Evolutionary conservation across 1,140 invertebrate species (phyloP), one percentile per base, ranked within the genome.

Genomic region (Pinna nobilis): DNA sequence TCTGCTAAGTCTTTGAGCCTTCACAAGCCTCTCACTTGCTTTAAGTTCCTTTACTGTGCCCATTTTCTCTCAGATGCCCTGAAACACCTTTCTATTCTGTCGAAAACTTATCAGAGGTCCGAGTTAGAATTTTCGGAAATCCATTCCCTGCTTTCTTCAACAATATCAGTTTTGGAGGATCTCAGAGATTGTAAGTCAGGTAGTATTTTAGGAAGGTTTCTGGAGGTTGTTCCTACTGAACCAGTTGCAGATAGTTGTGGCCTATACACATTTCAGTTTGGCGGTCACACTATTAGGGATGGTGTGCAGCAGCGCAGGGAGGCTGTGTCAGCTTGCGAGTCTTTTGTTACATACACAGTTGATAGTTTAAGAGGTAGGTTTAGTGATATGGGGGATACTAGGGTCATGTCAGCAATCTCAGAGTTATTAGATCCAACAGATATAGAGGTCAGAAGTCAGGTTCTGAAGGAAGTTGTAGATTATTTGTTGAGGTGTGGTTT

Each of bases 271-370:
- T 76, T 66, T 59, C 2, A 73, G 28, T 66, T 66, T 47, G 15
- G 35, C 15, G 70, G 61, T 18, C 61, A 66, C 30, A 73, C 37
- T 15, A 66, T 73, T 35, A 73, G 63, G 9, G 61, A 73, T 55
- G 47, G 61, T 57, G 13, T 28, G 20, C 41, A 51, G 23, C 57
- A 70, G 51, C 33, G 57, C n/a, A 13, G 13, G 11, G 57, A 50
- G 59, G 50, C 65, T 51, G 44, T 61, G 3, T 32, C 6, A n/a
- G 47, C 30, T n/a, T 70, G 41, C 49, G 44, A 61, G 3, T 20
- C 33, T 18, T 70, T 70, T 63, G 41, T 47, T 1, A 39, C 66
- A 11, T 9, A 32, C 28, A 39, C 30, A 13, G 25, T 57, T 3
- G 18, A 9, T 2, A 57, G 35, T 32, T 41, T 69, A n/a, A 1